Percentiles rank a stretch among this genome's conserved stretches.
These are phyloP conservation scores for Galendromus occidentalis DNA, from an alignment of 1,140 invertebrate species.

Conservation along the genomic window DNA sequence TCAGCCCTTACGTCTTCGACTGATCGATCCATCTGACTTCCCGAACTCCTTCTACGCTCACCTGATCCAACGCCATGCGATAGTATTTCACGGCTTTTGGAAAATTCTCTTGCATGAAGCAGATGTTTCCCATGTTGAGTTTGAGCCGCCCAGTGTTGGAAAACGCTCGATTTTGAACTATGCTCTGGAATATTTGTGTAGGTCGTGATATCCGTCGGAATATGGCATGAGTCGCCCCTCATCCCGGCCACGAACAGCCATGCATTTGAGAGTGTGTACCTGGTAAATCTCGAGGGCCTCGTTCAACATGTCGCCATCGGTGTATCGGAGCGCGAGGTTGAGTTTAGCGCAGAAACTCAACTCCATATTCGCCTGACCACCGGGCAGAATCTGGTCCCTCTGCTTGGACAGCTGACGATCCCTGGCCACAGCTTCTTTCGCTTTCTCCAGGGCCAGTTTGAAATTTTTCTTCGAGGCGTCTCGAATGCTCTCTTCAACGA, in stretches of 20 bases:
- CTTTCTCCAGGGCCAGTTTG: conserved; percentile 33
- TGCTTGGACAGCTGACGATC: conserved; percentile 41
- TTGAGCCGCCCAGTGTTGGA: conserved; percentile 62
- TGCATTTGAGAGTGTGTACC: conserved; percentile 26
- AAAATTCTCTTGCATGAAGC: conserved; percentile 80
- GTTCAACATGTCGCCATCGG: conserved; percentile 75
- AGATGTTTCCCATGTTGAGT: conserved; percentile 96
- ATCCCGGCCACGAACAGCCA: not conserved
- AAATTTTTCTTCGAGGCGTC: conserved; percentile 39
- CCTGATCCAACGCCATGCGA: conserved; percentile 86
- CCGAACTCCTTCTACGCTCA: conserved; percentile 26
- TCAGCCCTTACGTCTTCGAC: too few relatives aligned
- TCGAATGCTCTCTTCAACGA: conserved; percentile 64
- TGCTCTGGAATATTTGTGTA: conserved; percentile 28
- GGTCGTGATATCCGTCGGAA: not conserved
- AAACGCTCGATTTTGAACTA: conserved; percentile 64
- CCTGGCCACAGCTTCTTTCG: conserved; percentile 83
- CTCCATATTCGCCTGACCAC: conserved; percentile 72
- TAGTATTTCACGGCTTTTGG: conserved; percentile 93
- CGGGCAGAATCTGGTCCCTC: conserved; percentile 67
- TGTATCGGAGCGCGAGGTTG: conserved; percentile 80
- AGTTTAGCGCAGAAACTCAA: conserved; percentile 72
- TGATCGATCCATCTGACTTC: too few relatives aligned
- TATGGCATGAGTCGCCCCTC: not conserved
- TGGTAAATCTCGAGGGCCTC: conserved; percentile 91